phyloP scores from a whole-genome alignment of 2,113 vertebrate species.

The Poeciliopsis turrubarensis region DNA sequence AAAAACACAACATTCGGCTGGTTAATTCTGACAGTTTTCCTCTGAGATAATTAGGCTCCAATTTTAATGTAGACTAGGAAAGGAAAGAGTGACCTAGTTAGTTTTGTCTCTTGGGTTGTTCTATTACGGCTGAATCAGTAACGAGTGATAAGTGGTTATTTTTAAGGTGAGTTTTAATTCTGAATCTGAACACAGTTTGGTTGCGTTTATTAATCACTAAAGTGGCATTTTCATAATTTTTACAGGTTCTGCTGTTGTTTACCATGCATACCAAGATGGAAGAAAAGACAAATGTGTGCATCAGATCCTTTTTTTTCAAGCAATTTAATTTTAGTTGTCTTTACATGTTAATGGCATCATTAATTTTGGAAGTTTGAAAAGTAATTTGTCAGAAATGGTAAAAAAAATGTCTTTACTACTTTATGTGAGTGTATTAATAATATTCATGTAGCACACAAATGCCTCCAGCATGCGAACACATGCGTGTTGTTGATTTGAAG shows the following conservation, averaged over 20 bases:
- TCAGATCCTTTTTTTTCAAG: neutral
- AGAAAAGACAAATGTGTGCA: neutral
- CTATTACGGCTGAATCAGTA: conserved; percentile 38
- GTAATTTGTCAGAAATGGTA: neutral
- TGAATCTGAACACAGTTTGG: neutral
- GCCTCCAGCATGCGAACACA: neutral
- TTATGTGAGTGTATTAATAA: conserved; percentile 19
- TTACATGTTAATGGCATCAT: neutral
- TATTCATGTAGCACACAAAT: conserved; percentile 13
- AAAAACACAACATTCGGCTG: neutral
- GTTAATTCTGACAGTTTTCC: conserved; percentile 35
- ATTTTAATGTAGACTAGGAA: conserved; percentile 60
- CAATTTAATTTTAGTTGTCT: too few species aligned
- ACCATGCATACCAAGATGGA: neutral
- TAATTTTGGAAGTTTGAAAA: neutral
- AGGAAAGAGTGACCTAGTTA: conserved; percentile 70
- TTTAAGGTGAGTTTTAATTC: neutral
- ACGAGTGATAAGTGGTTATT: conserved; percentile 28
- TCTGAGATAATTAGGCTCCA: conserved; percentile 64
- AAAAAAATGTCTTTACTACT: neutral
- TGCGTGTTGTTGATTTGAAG: neutral
- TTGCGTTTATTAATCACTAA: too few species aligned
- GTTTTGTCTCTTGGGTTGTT: conserved; percentile 49
- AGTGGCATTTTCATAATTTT: neutral
- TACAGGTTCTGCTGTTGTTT: neutral